Percentiles rank a stretch among this genome's conserved stretches.
These are phyloP conservation scores for Sebastes melanostomus DNA, from an alignment of 2,797 vertebrate genomes.

Conservation along the genomic window DNA sequence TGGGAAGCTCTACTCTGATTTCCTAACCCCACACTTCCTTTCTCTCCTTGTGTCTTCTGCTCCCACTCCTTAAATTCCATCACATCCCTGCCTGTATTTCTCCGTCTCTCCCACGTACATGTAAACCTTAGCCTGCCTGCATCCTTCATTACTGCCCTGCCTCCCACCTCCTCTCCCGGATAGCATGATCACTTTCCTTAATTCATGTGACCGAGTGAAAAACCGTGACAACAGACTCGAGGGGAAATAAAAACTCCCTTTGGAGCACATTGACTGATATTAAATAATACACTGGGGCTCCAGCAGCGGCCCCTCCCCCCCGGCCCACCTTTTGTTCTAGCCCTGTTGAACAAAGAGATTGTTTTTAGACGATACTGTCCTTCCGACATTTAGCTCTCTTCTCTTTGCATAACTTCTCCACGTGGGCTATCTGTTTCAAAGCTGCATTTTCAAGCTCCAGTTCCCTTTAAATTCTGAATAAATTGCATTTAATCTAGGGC, in stretches of 20 bases:
- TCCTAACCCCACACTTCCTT: slow-evolving; percentile 75
- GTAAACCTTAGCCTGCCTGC: slow-evolving; percentile 38
- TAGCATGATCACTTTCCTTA: slow-evolving; percentile 11
- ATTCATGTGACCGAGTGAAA: slow-evolving; percentile 30
- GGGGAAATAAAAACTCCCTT: slow-evolving; percentile 4
- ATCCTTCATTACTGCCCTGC: slow-evolving; percentile 51
- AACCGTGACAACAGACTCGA: slow-evolving; percentile 25
- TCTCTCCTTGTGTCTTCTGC: slow-evolving; percentile 48
- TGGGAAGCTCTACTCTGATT: slow-evolving; percentile 65
- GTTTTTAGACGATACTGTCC: slow-evolving; percentile 65
- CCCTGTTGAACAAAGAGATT: slow-evolving; percentile 53
- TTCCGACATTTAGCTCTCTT: slow-evolving; percentile 39
- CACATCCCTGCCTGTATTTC: slow-evolving; percentile 23
- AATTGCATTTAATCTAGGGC: slow-evolving; percentile 46
- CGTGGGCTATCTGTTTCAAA: slow-evolving; percentile 46
- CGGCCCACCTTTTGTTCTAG: slow-evolving; percentile 56
- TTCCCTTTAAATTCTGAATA: slow-evolving; percentile 39
- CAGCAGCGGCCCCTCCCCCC: slow-evolving; percentile 35
- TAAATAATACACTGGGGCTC: slow-evolving; percentile 30
- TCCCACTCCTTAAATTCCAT: slow-evolving; percentile 49
- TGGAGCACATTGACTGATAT: slow-evolving; percentile 39
- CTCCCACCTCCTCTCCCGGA: slow-evolving; percentile 32
- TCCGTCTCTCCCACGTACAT: slow-evolving; percentile 38
- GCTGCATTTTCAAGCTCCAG: slow-evolving; percentile 8
- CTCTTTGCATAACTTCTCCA: slow-evolving; percentile 51